Conservation (phyloP, 2,888 invertebrate species). For the Seira sanloemensis region DNA sequence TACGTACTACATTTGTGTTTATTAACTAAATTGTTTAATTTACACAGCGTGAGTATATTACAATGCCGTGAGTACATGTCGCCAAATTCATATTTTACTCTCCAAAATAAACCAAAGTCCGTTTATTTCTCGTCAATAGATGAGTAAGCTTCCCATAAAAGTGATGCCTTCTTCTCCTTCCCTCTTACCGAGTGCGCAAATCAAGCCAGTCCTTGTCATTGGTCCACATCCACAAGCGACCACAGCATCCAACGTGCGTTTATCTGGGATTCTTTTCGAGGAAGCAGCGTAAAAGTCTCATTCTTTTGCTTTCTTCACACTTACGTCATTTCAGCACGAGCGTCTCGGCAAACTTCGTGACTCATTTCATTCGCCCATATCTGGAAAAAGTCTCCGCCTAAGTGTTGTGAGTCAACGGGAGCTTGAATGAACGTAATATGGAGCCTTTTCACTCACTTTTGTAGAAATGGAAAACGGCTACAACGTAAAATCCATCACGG, state of each 20-base stretch:
- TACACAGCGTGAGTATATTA: too few relatives aligned
- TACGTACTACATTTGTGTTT: too few relatives aligned
- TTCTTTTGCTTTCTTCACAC: slow-evolving; percentile 29
- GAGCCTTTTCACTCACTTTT: background rate
- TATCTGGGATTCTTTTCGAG: too few relatives aligned
- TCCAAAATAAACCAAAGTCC: too few relatives aligned
- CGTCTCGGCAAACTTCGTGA: slow-evolving; percentile 44
- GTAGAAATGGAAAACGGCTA: background rate
- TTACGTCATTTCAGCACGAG: background rate
- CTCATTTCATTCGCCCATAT: slow-evolving; percentile 40
- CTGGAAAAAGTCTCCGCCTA: background rate
- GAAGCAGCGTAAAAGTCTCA: background rate
- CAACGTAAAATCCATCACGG: background rate
- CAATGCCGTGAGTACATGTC: too few relatives aligned
- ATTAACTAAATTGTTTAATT: too few relatives aligned
- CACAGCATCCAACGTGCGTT: background rate
- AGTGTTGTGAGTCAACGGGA: too few relatives aligned
- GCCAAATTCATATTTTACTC: too few relatives aligned
- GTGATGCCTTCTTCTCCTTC: background rate
- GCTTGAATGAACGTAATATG: background rate
- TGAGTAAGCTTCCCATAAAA: too few relatives aligned
- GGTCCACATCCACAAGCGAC: too few relatives aligned
- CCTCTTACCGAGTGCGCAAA: background rate
- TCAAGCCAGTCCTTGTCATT: too few relatives aligned
- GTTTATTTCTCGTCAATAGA: too few relatives aligned